phyloP scores from a whole-genome alignment of 2,797 vertebrate species.

The Oreochromis mossambicus region DNA sequence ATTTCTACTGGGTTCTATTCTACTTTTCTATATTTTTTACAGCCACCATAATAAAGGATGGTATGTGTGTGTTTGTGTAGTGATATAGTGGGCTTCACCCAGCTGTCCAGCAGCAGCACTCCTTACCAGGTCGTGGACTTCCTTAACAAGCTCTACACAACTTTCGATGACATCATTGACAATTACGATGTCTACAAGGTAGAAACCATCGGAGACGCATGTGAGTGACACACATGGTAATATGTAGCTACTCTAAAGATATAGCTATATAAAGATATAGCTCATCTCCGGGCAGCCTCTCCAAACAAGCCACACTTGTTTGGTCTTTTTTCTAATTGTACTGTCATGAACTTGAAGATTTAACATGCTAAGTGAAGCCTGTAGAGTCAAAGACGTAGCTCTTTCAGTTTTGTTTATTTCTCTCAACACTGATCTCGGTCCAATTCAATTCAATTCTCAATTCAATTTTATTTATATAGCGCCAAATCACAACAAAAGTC shows the following conservation, averaged over 20 bases:
- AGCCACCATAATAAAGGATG: background rate
- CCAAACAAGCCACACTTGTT: background rate
- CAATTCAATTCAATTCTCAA: too few species aligned
- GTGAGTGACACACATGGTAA: slow-evolving; percentile 57
- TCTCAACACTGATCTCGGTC: too few species aligned
- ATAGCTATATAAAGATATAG: background rate
- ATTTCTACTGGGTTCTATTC: background rate
- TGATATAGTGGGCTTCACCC: slow-evolving; percentile 86
- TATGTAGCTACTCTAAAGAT: background rate
- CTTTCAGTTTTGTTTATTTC: too few species aligned
- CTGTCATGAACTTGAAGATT: background rate
- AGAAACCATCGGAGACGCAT: slow-evolving; percentile 84
- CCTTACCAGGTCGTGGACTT: slow-evolving; percentile 83
- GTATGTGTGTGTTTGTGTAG: slow-evolving; percentile 46
- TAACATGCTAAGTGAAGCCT: too few species aligned
- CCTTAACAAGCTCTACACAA: slow-evolving; percentile 84
- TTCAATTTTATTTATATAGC: too few species aligned
- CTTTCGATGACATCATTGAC: slow-evolving; percentile 86
- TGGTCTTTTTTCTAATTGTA: background rate
- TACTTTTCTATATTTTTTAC: background rate
- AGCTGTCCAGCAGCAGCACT: slow-evolving; percentile 83
- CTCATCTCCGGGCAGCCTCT: rapidly evolving
- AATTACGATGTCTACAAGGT: slow-evolving; percentile 87
- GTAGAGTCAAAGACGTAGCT: too few species aligned
- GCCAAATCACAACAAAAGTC: too few species aligned